Evolutionary conservation across 1,140 invertebrate genomes (phyloP).

Genomic region (Pseudomyrmex cubaensis): DNA sequence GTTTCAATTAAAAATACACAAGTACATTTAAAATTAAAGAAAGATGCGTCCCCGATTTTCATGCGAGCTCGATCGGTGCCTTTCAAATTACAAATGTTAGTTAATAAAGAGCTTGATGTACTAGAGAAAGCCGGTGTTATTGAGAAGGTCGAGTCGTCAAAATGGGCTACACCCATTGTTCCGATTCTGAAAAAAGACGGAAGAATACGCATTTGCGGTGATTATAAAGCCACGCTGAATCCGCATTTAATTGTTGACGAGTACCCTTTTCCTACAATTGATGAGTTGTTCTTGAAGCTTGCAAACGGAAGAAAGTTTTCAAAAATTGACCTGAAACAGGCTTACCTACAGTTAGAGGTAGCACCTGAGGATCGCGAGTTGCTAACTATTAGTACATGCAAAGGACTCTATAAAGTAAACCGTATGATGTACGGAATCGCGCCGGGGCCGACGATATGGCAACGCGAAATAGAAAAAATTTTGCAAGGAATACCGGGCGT

Average conservation of each 20-base stretch:
- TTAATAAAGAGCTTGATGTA: background rate
- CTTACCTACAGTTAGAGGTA: constrained; percentile 52
- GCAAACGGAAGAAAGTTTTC: constrained; percentile 3
- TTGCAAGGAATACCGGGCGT: background rate
- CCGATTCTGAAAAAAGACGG: background rate
- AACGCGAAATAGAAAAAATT: constrained; percentile 29
- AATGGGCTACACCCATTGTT: constrained; percentile 29
- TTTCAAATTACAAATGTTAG: constrained; percentile 4
- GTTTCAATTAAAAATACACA: too few relatives aligned
- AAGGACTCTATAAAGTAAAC: constrained; percentile 44
- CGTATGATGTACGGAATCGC: constrained; percentile 41
- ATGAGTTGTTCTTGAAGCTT: constrained; percentile 31
- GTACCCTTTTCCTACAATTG: constrained; percentile 12
- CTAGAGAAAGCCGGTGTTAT: constrained; percentile 63
- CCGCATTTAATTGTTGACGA: constrained; percentile 39
- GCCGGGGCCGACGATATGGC: constrained; percentile 1
- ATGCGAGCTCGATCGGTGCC: constrained; percentile 27
- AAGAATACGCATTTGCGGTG: constrained; percentile 15
- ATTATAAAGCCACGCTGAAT: constrained; percentile 49
- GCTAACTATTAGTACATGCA: constrained; percentile 55
- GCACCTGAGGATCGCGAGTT: constrained; percentile 19
- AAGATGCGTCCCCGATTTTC: background rate
- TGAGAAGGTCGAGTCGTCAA: background rate
- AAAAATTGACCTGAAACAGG: constrained; percentile 50
- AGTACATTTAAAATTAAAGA: background rate